These are phyloP conservation scores for Microctonus hyperodae DNA, from an alignment of 2,888 invertebrate species.

Conservation along the genomic window DNA sequence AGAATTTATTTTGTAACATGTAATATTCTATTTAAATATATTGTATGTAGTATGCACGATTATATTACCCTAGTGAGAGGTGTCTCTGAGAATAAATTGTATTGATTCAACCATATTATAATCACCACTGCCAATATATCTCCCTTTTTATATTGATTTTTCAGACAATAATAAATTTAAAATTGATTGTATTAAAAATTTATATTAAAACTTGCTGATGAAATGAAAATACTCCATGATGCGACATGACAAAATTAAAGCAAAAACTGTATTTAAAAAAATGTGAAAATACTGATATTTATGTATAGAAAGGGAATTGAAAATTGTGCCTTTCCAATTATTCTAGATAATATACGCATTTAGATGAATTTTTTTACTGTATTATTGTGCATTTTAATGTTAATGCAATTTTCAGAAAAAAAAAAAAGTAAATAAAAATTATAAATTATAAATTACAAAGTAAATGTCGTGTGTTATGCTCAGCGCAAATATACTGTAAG, in stretches of 20 bases:
- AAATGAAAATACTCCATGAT: constrained; percentile 23
- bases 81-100: constrained; percentile 31
- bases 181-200: background rate
- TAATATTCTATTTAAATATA: constrained; percentile 51
- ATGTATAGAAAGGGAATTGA: constrained; percentile 32
- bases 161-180: constrained; percentile 2
- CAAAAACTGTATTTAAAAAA: background rate
- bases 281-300: constrained; percentile 2
- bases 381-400: constrained; percentile 39
- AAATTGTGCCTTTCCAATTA: constrained; percentile 53
- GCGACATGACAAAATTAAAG: background rate
- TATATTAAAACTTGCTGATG: background rate
- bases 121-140: constrained; percentile 30
- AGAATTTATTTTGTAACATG: constrained; percentile 44
- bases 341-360: constrained; percentile 36
- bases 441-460: background rate
- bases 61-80: constrained; percentile 36
- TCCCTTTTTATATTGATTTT: background rate
- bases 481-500: background rate
- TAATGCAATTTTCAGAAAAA: constrained; percentile 42
- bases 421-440: constrained; percentile 26
- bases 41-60: constrained; percentile 39
- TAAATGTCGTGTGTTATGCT: background rate
- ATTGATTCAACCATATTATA: constrained; percentile 23
- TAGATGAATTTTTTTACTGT: constrained; percentile 47